phyloP scores from a whole-genome alignment of 37 sponge, comb jelly and placozoan genomes.

The Petrosia ficiformis region DNA sequence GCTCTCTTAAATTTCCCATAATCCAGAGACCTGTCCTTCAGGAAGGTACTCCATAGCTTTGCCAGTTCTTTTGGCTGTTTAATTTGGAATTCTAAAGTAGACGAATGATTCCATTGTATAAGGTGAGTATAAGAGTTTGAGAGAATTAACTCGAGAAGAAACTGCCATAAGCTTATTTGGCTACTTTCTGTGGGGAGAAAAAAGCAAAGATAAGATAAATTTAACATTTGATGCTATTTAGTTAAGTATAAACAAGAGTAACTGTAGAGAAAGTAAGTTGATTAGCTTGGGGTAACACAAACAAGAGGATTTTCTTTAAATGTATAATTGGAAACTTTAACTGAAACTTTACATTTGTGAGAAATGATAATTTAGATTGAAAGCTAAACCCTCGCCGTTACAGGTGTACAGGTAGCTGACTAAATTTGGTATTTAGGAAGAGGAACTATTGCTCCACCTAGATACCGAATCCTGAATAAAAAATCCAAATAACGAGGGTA shows the following conservation, averaged over 20 bases:
- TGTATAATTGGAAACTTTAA: too few relatives aligned
- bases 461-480: too few relatives aligned
- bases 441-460: too few relatives aligned
- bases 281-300: too few relatives aligned
- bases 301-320: too few relatives aligned
- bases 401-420: too few relatives aligned
- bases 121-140: constrained; percentile 44
- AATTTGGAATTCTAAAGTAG: constrained; percentile 87
- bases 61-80: constrained; percentile 82
- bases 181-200: not conserved
- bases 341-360: too few relatives aligned
- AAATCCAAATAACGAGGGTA: too few relatives aligned
- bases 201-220: not conserved
- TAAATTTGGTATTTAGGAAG: too few relatives aligned
- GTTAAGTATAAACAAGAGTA: not conserved
- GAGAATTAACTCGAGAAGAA: constrained; percentile 85
- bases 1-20: constrained; percentile 79
- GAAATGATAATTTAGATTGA: too few relatives aligned
- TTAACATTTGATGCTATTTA: constrained; percentile 12
- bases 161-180: constrained; percentile 87
- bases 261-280: not conserved
- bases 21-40: constrained; percentile 84
- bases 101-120: constrained; percentile 75
- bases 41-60: constrained; percentile 80
- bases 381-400: too few relatives aligned